Conservation (phyloP, 2,797 vertebrate genomes). For the Syndactyla subalaris region DNA sequence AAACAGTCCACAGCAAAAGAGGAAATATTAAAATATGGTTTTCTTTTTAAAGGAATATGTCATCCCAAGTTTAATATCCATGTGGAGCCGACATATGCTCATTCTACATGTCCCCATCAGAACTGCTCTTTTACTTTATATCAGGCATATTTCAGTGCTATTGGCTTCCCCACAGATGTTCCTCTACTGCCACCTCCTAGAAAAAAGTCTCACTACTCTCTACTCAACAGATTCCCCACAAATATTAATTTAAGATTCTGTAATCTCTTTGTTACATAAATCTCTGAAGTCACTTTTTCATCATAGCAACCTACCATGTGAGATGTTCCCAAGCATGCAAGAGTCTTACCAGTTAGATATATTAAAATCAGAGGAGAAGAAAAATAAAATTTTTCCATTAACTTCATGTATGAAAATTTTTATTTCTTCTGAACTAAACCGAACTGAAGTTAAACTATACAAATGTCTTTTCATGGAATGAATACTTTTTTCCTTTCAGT, state of each 20-base stretch:
- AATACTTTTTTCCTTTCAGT: background rate
- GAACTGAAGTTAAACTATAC: background rate
- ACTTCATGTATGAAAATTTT: background rate
- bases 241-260: background rate
- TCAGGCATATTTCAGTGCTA: background rate
- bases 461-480: background rate
- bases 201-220: background rate
- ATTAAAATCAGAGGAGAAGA: background rate
- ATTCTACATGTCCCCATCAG: background rate
- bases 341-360: background rate
- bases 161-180: background rate
- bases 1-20: constrained; percentile 2
- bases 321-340: background rate
- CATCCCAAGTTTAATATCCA: background rate
- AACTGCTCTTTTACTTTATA: background rate
- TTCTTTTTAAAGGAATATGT: constrained; percentile 15
- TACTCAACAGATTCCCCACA: background rate
- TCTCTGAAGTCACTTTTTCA: background rate
- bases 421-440: background rate
- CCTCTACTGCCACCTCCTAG: background rate
- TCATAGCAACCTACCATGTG: background rate
- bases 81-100: background rate
- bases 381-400: background rate
- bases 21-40: constrained; percentile 6
- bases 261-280: background rate